A percentile compares a stretch with the other conserved stretches of the same genome.
phyloP scores from a whole-genome alignment of 2,113 vertebrate genomes.

The Xenotilapia flavipinnis region DNA sequence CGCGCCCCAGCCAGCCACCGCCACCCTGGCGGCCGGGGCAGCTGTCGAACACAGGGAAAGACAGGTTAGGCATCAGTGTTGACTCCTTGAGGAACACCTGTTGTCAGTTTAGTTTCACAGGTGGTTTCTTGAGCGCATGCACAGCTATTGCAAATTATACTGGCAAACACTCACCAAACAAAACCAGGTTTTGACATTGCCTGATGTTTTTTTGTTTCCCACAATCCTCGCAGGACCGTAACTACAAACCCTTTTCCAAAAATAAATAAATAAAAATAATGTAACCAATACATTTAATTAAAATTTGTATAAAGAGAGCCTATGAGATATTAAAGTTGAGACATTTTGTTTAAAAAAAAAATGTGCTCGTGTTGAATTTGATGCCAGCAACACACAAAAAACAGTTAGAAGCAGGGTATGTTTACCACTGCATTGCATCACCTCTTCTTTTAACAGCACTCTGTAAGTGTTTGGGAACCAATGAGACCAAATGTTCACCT shows the following conservation, averaged over 20 bases:
- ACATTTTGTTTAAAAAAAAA: not conserved
- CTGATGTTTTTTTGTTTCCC: constrained; percentile 7
- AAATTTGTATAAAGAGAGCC: not conserved
- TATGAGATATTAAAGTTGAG: not conserved
- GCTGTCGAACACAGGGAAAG: constrained; percentile 61
- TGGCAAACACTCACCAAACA: constrained; percentile 18
- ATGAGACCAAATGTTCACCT: not conserved
- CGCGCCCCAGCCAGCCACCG: constrained; percentile 44
- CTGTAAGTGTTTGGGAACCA: not conserved
- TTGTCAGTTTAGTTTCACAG: not conserved
- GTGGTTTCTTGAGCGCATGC: constrained; percentile 3
- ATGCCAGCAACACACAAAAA: not conserved
- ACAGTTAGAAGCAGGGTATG: not conserved
- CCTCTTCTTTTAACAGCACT: not conserved
- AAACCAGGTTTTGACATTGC: not conserved
- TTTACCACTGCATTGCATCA: not conserved
- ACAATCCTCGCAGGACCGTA: constrained; percentile 31
- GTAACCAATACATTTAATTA: not conserved
- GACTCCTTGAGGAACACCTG: not conserved
- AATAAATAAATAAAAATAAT: not conserved
- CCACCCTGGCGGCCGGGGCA: constrained; percentile 63
- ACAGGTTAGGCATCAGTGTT: constrained; percentile 52
- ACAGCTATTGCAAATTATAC: not conserved
- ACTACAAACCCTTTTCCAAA: constrained; percentile 3
- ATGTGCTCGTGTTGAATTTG: not conserved